A percentile compares a stretch with the other conserved stretches of the same genome.
These are phyloP conservation scores for Campoplex nolae DNA, from an alignment of 2,888 invertebrate genomes.

Conservation along the genomic window DNA sequence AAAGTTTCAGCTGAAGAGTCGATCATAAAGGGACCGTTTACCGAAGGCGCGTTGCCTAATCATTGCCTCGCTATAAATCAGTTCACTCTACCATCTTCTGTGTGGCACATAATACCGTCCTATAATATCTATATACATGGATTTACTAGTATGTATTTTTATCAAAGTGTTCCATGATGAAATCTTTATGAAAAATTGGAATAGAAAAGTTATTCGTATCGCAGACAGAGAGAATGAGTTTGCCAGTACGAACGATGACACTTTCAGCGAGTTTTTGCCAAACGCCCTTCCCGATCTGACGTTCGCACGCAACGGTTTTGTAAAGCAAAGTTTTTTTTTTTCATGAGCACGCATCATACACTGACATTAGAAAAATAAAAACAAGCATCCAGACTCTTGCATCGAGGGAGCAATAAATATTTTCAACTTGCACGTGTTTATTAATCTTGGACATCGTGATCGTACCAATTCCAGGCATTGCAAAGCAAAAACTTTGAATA, in stretches of 20 bases:
- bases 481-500: conserved; percentile 37
- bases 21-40: conserved; percentile 83
- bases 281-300: conserved; percentile 33
- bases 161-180: conserved; percentile 18
- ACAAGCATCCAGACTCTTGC: conserved; percentile 17
- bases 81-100: conserved; percentile 72
- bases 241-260: neutral
- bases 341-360: neutral
- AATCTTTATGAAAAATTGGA: conserved; percentile 42
- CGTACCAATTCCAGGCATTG: conserved; percentile 21
- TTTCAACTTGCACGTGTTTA: conserved; percentile 11
- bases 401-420: conserved; percentile 22
- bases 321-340: conserved; percentile 10
- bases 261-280: conserved; percentile 6
- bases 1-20: conserved; percentile 72
- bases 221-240: conserved; percentile 2
- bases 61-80: conserved; percentile 83
- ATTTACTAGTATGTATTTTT: conserved; percentile 1
- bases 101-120: conserved; percentile 18
- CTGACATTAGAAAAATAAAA: neutral
- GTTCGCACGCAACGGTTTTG: conserved; percentile 35
- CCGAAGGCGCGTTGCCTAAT: conserved; percentile 81
- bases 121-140: too few species aligned
- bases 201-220: conserved; percentile 7
- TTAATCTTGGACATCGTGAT: conserved; percentile 23